Base-by-base conservation (phyloP, 1,140 invertebrate species). In the Riptortus pedestris region DNA sequence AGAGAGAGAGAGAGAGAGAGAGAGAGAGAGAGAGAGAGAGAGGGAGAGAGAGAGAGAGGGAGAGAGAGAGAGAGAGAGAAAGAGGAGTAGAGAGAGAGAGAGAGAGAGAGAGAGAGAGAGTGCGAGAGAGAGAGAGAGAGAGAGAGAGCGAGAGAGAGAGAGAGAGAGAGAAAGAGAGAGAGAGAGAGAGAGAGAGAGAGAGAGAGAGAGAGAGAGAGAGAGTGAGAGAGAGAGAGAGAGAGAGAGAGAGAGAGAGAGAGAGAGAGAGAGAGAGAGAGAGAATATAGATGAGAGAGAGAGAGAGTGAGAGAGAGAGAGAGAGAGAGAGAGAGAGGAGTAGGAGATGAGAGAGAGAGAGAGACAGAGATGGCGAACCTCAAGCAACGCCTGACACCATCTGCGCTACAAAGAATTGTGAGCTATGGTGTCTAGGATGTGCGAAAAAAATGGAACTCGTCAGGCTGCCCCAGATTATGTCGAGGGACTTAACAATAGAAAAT, bases 181-280 rank as follows among this genome's bases (percentile, higher is more conserved):
- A 48, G 45, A 51, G 61, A 63, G 61, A 51, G 45, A 51, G 38
- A 63, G 45, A 51, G 38, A 47, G 61, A 51, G 61, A 51, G 61
- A 63, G 61, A 63, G 61, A 48, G 45, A 43, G 61, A 51, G 61
- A 51, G 45, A 51, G 61, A 48, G 38, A 51, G 61, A 51, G 61
- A 63, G 45, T 52, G 61, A 48, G 45, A 51, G 61, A 51, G 61
- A 51, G 45, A 63, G 61, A 48, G 38, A 51, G 61, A 51, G 61
- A 63, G 61, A 63, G 61, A 60, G 55, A 60, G 57, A 64, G 52
- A 60, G 63, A 60, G 63, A 64, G 55, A 60, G 51, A 60, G 63
- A 60, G 31, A 60, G 52, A 64, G 52, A 60, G 63, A 28, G 18
- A 11, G 18, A 18, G 7, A 18, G 7, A 11, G 48, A 52, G 18